These are phyloP conservation scores for Campoplex nolae DNA, from an alignment of 2,888 invertebrate genomes.

Conservation along the genomic window DNA sequence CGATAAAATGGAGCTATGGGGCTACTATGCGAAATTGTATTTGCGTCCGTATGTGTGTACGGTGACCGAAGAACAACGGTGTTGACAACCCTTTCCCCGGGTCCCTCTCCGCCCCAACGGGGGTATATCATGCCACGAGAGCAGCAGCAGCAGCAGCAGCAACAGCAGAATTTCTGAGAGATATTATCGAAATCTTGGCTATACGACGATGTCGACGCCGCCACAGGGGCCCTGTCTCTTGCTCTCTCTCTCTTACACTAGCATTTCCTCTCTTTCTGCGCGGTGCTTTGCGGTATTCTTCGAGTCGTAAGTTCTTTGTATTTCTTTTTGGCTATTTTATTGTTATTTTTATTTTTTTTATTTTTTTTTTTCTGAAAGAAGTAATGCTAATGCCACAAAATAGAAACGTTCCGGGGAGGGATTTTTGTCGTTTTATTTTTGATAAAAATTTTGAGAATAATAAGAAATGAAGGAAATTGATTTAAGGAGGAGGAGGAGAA, in stretches of 20 bases:
- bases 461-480: background rate
- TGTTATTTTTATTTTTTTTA: slow-evolving; percentile 17
- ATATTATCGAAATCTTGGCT: slow-evolving; percentile 65
- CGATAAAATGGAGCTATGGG: slow-evolving; percentile 68
- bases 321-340: slow-evolving; percentile 11
- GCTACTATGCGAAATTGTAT: slow-evolving; percentile 56
- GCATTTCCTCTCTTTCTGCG: slow-evolving; percentile 12
- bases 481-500: background rate
- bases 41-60: slow-evolving; percentile 18
- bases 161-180: slow-evolving; percentile 67
- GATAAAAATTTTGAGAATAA: slow-evolving; percentile 40
- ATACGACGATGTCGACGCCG: slow-evolving; percentile 55
- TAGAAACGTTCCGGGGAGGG: slow-evolving; percentile 65
- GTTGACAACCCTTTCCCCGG: slow-evolving; percentile 61
- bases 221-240: slow-evolving; percentile 59
- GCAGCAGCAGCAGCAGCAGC: slow-evolving; percentile 42
- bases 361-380: slow-evolving; percentile 7
- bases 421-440: slow-evolving; percentile 42
- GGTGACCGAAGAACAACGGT: slow-evolving; percentile 61
- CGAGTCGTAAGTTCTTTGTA: slow-evolving; percentile 57
- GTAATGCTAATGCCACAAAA: slow-evolving; percentile 63
- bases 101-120: slow-evolving; percentile 40
- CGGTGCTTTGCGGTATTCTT: slow-evolving; percentile 62
- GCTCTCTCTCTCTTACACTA: background rate
- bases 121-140: slow-evolving; percentile 49